Base-by-base conservation (phyloP, 2,888 invertebrate genomes). In the Melinaea menophilus region DNA sequence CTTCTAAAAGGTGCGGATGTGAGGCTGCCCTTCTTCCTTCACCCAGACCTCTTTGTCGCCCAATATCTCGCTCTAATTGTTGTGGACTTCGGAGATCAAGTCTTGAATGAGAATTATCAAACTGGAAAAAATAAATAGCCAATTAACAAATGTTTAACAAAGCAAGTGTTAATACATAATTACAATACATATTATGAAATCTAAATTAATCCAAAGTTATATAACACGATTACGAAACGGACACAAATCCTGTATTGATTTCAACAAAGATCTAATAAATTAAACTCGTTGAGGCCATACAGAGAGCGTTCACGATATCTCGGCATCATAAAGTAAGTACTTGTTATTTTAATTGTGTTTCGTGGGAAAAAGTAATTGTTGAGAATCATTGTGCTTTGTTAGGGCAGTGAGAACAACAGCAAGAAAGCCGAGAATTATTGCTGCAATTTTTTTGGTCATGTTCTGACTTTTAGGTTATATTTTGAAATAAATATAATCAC, bases 1-100 rank as follows among this genome's bases (percentile, higher is more conserved):
- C 90, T 37, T 90, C 92, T 45, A 93, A 85, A 3, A 94, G 84
- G 72, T 94, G 94, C 2, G 94, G 94, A 72, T 94, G 94, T 0
- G 94, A 94, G 0, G 93, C 88, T 0, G 94, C 92, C 55, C 93
- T 82, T 73, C 93, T 84, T 0, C 88, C 91, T 77, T 93, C 93
- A 4, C 82, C 77, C 55, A 93, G 87, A 54, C 92, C 92, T 79
- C 91, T 85, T 74, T 92, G 92, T 71, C 92, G 82, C 35, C 92
- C 80, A 65, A 91, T 91, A 75, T 93, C 93, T 72, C 93, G 81
- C 80, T 93, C 93, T 55, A 93, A 75, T 78, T 93, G 93, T 73
- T 93, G 93, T 4, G 93, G 92, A 76, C 93, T 93, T 77, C 93
- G 81, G 56, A 92, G 85, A 75, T 92, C 92, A 47, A 82, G 72